Evolutionary conservation across 1,140 invertebrate genomes (phyloP).

Genomic region (Platyura marginata): DNA sequence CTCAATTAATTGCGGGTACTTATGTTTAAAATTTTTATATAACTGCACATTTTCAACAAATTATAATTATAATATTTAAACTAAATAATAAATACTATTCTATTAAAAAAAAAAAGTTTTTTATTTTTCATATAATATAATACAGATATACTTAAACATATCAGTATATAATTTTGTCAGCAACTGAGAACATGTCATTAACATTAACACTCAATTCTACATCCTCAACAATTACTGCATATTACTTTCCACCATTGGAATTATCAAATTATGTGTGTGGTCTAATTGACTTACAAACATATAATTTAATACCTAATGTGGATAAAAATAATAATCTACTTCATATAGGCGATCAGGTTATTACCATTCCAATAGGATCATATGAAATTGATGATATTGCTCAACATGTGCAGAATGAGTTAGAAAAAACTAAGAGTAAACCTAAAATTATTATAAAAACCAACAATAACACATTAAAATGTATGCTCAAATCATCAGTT

Average conservation of each 20-base stretch:
- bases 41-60: too few relatives aligned
- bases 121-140: background rate
- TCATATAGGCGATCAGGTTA: constrained; percentile 13
- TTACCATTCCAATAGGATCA: constrained; percentile 15
- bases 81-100: background rate
- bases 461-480: background rate
- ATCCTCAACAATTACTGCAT: constrained; percentile 5
- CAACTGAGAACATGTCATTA: constrained; percentile 8
- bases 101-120: background rate
- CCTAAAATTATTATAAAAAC: background rate
- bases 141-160: too few relatives aligned
- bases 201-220: constrained; percentile 9
- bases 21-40: background rate
- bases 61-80: background rate
- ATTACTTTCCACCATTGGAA: constrained; percentile 11
- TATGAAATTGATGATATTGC: constrained; percentile 19
- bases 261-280: constrained; percentile 11
- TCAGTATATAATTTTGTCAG: too few relatives aligned
- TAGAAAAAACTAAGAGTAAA: background rate
- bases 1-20: background rate
- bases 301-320: constrained; percentile 21
- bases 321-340: constrained; percentile 16
- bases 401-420: background rate
- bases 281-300: constrained; percentile 16
- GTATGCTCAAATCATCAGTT: background rate